Conservation (phyloP, 2,888 invertebrate species). For the Hartigia nigra region DNA sequence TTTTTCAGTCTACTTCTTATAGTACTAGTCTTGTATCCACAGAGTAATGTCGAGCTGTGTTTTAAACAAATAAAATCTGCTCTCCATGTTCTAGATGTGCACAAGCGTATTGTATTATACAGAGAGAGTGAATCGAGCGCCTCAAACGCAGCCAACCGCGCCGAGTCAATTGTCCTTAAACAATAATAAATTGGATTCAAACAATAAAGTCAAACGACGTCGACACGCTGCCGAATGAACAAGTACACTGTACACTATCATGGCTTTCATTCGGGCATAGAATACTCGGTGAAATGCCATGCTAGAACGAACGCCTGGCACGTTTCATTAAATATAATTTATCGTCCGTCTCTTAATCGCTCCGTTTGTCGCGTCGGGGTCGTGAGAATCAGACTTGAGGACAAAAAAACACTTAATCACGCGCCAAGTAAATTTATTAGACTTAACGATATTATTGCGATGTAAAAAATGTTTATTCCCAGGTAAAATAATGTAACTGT, state of each 20-base stretch:
- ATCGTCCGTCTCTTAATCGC: conserved; percentile 1
- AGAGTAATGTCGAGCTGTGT: neutral
- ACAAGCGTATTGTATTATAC: neutral
- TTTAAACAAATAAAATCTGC: neutral
- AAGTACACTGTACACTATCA: neutral
- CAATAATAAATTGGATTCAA: conserved; percentile 6
- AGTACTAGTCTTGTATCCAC: neutral
- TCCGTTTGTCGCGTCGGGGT: neutral
- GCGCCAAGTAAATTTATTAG: neutral
- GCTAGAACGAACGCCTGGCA: conserved; percentile 4
- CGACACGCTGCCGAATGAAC: conserved; percentile 1
- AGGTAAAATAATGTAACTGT: neutral
- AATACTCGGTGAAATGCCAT: neutral
- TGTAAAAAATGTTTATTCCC: neutral
- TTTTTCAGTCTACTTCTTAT: neutral
- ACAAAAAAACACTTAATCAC: neutral
- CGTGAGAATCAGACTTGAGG: neutral
- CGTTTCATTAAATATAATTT: conserved; percentile 7
- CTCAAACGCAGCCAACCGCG: neutral
- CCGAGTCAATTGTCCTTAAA: conserved; percentile 7
- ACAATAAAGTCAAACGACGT: conserved; percentile 6
- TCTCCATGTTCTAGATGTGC: neutral
- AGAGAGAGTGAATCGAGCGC: neutral
- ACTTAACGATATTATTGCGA: neutral
- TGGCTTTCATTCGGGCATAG: neutral